These are phyloP conservation scores for Macquaria australasica DNA, from an alignment of 2,113 vertebrate species.

Conservation along the genomic window DNA sequence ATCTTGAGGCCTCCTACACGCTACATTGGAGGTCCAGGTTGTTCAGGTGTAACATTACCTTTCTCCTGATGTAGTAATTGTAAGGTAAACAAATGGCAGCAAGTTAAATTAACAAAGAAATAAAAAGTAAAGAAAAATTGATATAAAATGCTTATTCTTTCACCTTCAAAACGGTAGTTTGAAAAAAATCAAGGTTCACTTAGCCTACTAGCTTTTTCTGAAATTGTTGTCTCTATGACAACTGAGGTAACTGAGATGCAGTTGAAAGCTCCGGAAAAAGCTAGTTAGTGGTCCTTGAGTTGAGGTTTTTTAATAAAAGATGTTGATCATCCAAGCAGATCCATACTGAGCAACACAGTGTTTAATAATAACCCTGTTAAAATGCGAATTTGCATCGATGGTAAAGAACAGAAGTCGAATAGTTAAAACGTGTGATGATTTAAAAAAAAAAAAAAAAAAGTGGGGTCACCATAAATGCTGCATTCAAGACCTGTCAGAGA, in stretches of 20 bases:
- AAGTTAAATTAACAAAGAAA: neutral
- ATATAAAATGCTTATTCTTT: neutral
- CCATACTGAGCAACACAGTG: neutral
- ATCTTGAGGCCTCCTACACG: too few species aligned
- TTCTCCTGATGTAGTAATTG: neutral
- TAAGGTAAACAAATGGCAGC: too few species aligned
- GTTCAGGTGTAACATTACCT: too few species aligned
- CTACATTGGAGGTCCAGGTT: too few species aligned
- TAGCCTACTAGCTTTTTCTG: neutral
- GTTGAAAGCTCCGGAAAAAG: neutral
- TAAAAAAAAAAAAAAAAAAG: neutral
- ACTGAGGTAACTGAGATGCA: too few species aligned
- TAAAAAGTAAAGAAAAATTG: too few species aligned
- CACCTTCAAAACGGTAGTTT: neutral
- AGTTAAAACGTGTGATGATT: neutral
- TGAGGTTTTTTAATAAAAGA: neutral
- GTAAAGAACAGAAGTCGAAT: neutral
- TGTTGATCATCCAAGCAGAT: neutral
- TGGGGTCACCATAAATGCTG: neutral
- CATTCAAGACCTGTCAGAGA: slow-evolving; percentile 9
- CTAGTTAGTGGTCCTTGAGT: neutral
- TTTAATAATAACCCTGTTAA: neutral
- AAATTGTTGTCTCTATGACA: neutral
- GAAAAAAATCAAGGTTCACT: neutral
- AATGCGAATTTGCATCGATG: neutral